A percentile compares a stretch with the other conserved stretches of the same genome.
Conservation (phyloP, 1,140 invertebrate species). For the Meloidogyne chitwoodi region DNA sequence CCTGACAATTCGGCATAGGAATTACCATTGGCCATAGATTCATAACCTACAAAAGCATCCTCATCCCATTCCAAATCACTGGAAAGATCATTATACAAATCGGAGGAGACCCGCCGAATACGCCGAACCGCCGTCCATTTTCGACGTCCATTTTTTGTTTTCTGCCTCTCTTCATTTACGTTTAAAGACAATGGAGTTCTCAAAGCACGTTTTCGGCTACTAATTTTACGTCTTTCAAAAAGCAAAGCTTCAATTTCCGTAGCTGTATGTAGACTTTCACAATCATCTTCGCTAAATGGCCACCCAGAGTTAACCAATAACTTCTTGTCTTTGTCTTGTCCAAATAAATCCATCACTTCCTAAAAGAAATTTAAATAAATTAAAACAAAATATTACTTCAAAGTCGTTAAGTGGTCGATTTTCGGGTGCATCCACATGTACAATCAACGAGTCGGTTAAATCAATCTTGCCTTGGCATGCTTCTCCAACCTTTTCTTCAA, state of each 20-base stretch:
- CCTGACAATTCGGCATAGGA: neutral
- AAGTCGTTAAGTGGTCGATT: conserved; percentile 25
- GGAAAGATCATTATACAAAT: neutral
- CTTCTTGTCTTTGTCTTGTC: too few relatives aligned
- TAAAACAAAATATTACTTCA: neutral
- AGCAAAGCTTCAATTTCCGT: neutral
- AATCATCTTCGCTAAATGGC: conserved; percentile 13
- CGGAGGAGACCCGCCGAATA: neutral
- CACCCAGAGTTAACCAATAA: neutral
- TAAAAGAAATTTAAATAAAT: conserved; percentile 4
- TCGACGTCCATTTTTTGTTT: neutral
- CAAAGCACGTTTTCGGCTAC: neutral
- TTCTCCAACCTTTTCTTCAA: neutral
- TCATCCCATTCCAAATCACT: conserved; percentile 21
- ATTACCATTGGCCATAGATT: neutral
- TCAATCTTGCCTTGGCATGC: neutral
- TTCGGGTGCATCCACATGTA: conserved; percentile 19
- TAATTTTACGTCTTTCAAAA: neutral
- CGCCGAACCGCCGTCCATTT: conserved; percentile 3
- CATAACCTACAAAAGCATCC: neutral
- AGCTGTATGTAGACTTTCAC: conserved; percentile 1
- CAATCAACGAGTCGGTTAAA: conserved; percentile 32
- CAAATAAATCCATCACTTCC: conserved; percentile 36
- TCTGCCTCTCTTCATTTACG: neutral
- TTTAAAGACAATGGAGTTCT: neutral